Evolutionary conservation across 1,140 invertebrate genomes (phyloP).

Genomic region (Hylaeus volcanicus): DNA sequence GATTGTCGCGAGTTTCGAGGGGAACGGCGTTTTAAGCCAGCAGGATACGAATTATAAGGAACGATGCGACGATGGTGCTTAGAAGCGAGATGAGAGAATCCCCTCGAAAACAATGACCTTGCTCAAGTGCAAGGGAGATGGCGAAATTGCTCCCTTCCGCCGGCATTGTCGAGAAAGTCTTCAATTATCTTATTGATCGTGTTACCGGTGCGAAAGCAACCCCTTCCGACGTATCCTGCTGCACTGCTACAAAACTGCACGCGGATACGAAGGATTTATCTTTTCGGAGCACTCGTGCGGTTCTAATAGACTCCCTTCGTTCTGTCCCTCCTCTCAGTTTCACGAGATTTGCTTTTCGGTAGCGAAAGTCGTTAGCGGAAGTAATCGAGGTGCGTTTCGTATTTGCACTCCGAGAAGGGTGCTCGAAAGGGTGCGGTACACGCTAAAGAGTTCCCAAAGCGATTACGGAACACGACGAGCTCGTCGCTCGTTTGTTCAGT

Average conservation of each 20-base stretch:
- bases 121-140: slow-evolving; percentile 44
- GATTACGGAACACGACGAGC: slow-evolving; percentile 13
- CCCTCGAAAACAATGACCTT: slow-evolving; percentile 61
- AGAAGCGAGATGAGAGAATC: slow-evolving; percentile 30
- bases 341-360: slow-evolving; percentile 31
- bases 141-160: slow-evolving; percentile 68
- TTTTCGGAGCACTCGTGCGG: not conserved
- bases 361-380: slow-evolving; percentile 40
- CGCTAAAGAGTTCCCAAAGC: slow-evolving; percentile 19
- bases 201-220: slow-evolving; percentile 58
- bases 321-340: slow-evolving; percentile 2
- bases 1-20: no score
- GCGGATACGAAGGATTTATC: not conserved
- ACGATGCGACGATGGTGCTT: slow-evolving; percentile 16
- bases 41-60: slow-evolving; percentile 45
- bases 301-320: slow-evolving; percentile 1
- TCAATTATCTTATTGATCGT: slow-evolving; percentile 74
- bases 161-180: slow-evolving; percentile 67
- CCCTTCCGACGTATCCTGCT: slow-evolving; percentile 54
- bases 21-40: not conserved
- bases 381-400: slow-evolving; percentile 47
- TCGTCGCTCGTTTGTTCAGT: not conserved
- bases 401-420: slow-evolving; percentile 27
- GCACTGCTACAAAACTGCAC: slow-evolving; percentile 20
- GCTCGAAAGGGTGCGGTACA: slow-evolving; percentile 33